Conservation (phyloP, 2,888 invertebrate genomes). For the Lochmaea capreae region DNA sequence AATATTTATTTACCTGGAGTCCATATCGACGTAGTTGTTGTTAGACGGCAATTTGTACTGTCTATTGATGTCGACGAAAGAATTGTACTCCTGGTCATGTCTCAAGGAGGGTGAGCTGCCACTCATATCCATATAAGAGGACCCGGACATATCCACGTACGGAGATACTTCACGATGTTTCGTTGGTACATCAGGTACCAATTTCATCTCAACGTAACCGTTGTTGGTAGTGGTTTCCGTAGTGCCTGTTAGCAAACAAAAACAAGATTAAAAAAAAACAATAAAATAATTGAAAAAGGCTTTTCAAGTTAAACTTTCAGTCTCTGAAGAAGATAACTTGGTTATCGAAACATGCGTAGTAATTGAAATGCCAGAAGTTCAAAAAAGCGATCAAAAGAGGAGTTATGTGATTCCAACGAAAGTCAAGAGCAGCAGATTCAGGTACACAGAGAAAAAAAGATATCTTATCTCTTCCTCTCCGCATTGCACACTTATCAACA, state of each 20-base stretch:
- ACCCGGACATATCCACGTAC: constrained; percentile 67
- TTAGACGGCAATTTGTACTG: constrained; percentile 42
- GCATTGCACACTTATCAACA: no score
- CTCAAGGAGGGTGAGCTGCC: constrained; percentile 43
- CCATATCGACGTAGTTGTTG: constrained; percentile 51
- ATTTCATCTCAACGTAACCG: constrained; percentile 66
- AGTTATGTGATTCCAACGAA: no score
- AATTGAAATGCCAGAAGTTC: no score
- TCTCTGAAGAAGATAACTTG: no score
- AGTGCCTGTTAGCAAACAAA: background rate
- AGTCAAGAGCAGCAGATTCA: no score
- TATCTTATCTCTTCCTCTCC: no score
- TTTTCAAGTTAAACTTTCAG: no score
- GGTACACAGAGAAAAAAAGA: no score
- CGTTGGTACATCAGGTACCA: constrained; percentile 56
- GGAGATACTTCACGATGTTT: constrained; percentile 56
- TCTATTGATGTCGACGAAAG: constrained; percentile 44
- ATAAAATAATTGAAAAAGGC: no score
- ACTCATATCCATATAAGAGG: constrained; percentile 51
- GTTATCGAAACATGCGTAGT: no score
- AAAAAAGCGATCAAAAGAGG: no score
- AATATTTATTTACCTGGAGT: constrained; percentile 37
- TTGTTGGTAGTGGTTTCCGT: constrained; percentile 44
- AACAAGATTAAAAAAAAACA: background rate
- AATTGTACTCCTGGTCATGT: constrained; percentile 34